phyloP scores from a whole-genome alignment of 2,888 invertebrate genomes.

The Pachycephus smyrnensis region DNA sequence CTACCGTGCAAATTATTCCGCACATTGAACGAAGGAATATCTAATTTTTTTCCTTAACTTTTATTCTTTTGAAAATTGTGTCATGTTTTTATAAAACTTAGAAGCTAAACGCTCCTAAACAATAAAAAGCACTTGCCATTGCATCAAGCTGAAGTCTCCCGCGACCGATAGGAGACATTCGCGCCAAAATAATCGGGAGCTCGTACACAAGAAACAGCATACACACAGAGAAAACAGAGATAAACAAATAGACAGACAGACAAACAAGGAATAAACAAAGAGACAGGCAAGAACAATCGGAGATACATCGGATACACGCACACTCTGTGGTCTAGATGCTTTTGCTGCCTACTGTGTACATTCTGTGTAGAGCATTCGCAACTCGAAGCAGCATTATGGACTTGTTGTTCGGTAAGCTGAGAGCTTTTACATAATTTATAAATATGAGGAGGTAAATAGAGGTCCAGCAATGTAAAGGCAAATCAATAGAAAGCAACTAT shows the following conservation, averaged over 20 bases:
- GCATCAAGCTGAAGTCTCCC: conserved; percentile 50
- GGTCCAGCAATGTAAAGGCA: conserved; percentile 39
- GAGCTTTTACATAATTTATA: conserved; percentile 43
- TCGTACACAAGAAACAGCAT: neutral
- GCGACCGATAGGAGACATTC: conserved; percentile 8
- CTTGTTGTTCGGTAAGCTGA: conserved; percentile 33
- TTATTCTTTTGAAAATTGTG: neutral
- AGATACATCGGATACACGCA: conserved; percentile 22
- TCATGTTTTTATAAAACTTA: conserved; percentile 45
- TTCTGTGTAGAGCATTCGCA: conserved; percentile 32
- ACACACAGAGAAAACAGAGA: neutral
- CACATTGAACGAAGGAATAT: conserved; percentile 2
- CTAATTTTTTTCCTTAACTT: neutral
- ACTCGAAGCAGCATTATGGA: conserved; percentile 37
- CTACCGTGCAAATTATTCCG: neutral
- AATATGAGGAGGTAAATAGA: conserved; percentile 32
- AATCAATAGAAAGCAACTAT: conserved; percentile 36
- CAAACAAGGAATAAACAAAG: neutral
- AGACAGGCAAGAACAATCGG: neutral
- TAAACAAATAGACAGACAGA: neutral
- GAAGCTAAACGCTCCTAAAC: conserved; percentile 40
- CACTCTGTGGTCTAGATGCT: conserved; percentile 53
- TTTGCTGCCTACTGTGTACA: conserved; percentile 54
- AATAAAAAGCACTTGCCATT: conserved; percentile 38
- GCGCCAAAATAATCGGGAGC: neutral